These are phyloP conservation scores for Adelognathus sp. DNA, from an alignment of 2,888 invertebrate species.

Conservation along the genomic window DNA sequence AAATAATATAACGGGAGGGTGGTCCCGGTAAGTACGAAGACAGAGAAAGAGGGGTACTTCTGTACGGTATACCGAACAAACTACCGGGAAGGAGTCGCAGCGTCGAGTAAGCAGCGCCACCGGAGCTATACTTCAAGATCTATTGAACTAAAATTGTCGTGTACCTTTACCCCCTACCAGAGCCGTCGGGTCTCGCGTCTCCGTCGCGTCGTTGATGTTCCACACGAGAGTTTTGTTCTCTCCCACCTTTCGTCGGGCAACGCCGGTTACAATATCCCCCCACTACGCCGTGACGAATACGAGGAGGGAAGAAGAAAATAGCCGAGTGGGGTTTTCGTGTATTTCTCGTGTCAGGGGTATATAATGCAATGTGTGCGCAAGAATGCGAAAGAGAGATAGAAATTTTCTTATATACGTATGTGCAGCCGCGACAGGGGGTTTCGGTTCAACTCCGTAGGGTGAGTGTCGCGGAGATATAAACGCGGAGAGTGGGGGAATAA, in stretches of 20 bases:
- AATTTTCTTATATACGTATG: slow-evolving; percentile 5
- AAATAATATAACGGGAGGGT: too few relatives aligned
- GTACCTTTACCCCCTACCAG: slow-evolving; percentile 74
- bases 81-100: slow-evolving; percentile 80
- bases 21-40: slow-evolving; percentile 56
- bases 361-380: slow-evolving; percentile 14
- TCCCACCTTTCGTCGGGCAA: slow-evolving; percentile 28
- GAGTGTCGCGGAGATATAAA: slow-evolving; percentile 27
- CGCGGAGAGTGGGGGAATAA: slow-evolving; percentile 34
- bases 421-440: slow-evolving; percentile 3
- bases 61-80: slow-evolving; percentile 75
- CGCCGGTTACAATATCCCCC: slow-evolving; percentile 21
- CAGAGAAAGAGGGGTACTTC: slow-evolving; percentile 52
- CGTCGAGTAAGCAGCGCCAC: slow-evolving; percentile 79
- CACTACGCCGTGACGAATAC: slow-evolving; percentile 41
- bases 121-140: slow-evolving; percentile 79
- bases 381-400: slow-evolving; percentile 20
- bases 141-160: slow-evolving; percentile 81
- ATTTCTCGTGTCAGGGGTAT: background rate
- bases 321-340: slow-evolving; percentile 9
- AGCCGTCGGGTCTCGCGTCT: slow-evolving; percentile 44
- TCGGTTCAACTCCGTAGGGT: slow-evolving; percentile 21
- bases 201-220: slow-evolving; percentile 26
- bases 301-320: slow-evolving; percentile 58
- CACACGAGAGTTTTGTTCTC: slow-evolving; percentile 29